Evolutionary conservation across 2,797 vertebrate genomes (phyloP), one percentile per base, ranked within the genome.

Genomic region (Sylvia borin): DNA sequence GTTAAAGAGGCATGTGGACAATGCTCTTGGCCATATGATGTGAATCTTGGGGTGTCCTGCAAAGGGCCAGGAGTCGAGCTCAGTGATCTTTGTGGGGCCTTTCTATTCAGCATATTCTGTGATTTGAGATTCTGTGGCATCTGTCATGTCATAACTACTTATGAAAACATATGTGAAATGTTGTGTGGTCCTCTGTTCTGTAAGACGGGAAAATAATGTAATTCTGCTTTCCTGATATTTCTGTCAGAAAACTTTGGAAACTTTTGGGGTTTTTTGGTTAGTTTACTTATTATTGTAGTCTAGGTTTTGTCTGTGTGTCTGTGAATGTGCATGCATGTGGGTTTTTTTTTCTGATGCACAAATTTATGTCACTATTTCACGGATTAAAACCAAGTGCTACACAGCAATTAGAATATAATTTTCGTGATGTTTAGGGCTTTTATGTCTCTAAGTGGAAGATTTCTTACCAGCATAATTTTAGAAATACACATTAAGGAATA

Each of bases 241-340:
- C 32, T 85, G 11, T 42, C 36, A 90, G 40, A 84, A 55, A 20
- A 3, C 3, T 51, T 90, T 54, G 55, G 20, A 75, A 45, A 3
- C 18, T 3, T 1, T 10, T 29, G 4, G 36, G 3, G 0, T 5
- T 32, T 51, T 53, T 31, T 45, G 2, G 1, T 47, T 74, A 10
- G 6, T 34, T 73, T n/a, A 34, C 57, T 79, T 65, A n/a, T 38
- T 77, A 22, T 40, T 38, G 6, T 21, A 50, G 24, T 60, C 12
- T 3, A 5, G 5, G 11, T 11, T 88, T 64, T 64, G 7, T 70
- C 36, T 36, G 11, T 25, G 9, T 27, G 3, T 71, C 7, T 36
- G 4, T 17, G 22, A 12, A 2, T 31, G 29, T 40, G 22, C 26
- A 34, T 22, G 36, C 3, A 1, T 6, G 2, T 0, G 0, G 13